Conservation (phyloP, 1,140 invertebrate species). For the Bombus balteatus region DNA sequence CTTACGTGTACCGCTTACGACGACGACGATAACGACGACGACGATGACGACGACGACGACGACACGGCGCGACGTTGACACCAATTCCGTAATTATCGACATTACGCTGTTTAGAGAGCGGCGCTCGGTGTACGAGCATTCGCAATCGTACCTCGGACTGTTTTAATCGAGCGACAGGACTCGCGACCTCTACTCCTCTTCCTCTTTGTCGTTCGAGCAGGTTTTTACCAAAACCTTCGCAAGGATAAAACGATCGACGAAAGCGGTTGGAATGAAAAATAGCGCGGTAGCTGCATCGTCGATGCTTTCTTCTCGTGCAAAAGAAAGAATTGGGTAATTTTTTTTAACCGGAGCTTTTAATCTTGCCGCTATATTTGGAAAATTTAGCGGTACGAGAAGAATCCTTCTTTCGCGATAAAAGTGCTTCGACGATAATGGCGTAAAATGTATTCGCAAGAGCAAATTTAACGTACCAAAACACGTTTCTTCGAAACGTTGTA, state of each 20-base stretch:
- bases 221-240: not conserved
- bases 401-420: not conserved
- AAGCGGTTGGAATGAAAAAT: not conserved
- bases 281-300: not conserved
- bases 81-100: constrained; percentile 40
- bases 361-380: too few species aligned
- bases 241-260: not conserved
- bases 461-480: too few species aligned
- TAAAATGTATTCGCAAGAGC: not conserved
- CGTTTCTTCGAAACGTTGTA: too few species aligned
- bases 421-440: not conserved
- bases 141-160: not conserved
- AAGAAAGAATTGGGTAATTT: not conserved
- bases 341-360: too few species aligned
- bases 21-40: not conserved
- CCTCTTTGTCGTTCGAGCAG: not conserved
- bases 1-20: not conserved
- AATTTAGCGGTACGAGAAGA: too few species aligned
- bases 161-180: not conserved
- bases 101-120: constrained; percentile 15
- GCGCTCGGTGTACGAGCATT: not conserved
- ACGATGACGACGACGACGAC: too few species aligned
- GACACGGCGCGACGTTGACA: constrained; percentile 9
- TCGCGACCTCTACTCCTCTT: not conserved
- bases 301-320: not conserved